Evolutionary conservation across 2,113 vertebrate genomes (phyloP), one percentile per base, ranked within the genome.

Genomic region (Forbesichthys papilliferus): DNA sequence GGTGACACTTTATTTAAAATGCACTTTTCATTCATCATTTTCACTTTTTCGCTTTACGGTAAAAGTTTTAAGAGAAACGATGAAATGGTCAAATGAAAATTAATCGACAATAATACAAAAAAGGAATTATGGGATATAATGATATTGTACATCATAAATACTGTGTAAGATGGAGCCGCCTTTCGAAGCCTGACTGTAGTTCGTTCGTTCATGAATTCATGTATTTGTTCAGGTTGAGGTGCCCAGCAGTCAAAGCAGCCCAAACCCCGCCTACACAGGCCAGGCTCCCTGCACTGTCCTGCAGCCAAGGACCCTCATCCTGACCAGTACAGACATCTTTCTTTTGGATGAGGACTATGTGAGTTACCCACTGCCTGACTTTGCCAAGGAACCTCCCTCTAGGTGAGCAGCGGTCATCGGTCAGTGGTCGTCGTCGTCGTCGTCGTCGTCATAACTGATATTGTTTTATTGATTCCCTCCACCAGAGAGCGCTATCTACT

Each of bases 261-360:
- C 81, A n/a, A 61, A 61, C 52, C 61, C 82, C n/a, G 4, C 66
- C 42, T 59, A 68, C 3, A 11, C 88, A 60, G 89, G 79, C 78
- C 66, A 84, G 1, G 69, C 68, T 1, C 68, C 74, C 0, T 69
- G 77, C 9, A 89, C 88, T 11, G 78, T 85, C 0, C 93, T 98
- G 65, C 93, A 93, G 33, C 95, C 98, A 71, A 95, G 95, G 78
- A 97, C 96, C 0, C 88, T 99, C 18, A 93, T 99, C 68, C 83
- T 99, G 73, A 99, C 97, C 69, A 95, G 94, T 59, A 93, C 95
- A 0, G 94, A 98, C 56, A 79, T 99, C 61, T 98, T 98, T 69
- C 94, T 99, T 11, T 86, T 98, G 82, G 95, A 98, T 1, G 98
- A 99, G 84, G 98, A 99, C 90, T 96, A 96, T 18, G 89, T 98